Conservation (phyloP, 2,797 vertebrate genomes). For the Nasua narica region DNA sequence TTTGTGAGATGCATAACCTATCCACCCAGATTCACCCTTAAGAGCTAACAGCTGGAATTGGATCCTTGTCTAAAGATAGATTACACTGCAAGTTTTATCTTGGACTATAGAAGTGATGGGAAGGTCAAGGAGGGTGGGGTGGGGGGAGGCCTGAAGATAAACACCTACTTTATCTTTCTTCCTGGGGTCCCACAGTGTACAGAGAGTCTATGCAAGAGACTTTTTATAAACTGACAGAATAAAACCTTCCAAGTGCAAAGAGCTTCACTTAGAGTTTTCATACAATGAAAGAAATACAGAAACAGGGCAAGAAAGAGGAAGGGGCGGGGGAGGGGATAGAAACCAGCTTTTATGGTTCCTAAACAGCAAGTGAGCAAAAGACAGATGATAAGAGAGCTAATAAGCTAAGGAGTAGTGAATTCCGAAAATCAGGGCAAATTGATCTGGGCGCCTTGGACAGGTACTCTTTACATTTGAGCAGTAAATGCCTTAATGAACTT, state of each 20-base stretch:
- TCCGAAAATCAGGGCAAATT: background rate
- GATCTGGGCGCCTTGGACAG: background rate
- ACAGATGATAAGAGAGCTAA: no score
- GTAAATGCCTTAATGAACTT: background rate
- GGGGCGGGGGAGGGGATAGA: no score
- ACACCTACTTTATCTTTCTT: background rate
- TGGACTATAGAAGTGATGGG: background rate
- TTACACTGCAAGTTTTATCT: background rate
- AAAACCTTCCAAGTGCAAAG: background rate
- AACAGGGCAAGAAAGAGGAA: background rate
- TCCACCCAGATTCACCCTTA: background rate
- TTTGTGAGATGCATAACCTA: rapidly evolving
- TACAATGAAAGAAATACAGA: background rate
- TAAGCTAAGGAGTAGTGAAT: background rate
- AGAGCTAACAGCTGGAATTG: background rate
- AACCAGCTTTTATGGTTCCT: background rate
- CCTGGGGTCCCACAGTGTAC: background rate
- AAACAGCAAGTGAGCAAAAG: background rate
- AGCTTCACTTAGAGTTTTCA: background rate
- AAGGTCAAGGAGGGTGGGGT: background rate
- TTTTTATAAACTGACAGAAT: background rate
- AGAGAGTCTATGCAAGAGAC: background rate
- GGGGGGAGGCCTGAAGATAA: background rate
- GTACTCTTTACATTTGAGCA: background rate
- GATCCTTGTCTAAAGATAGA: background rate